Evolutionary conservation across 2,888 invertebrate genomes (phyloP), one percentile per base, ranked within the genome.

Genomic region (Ditula angustiorana): DNA sequence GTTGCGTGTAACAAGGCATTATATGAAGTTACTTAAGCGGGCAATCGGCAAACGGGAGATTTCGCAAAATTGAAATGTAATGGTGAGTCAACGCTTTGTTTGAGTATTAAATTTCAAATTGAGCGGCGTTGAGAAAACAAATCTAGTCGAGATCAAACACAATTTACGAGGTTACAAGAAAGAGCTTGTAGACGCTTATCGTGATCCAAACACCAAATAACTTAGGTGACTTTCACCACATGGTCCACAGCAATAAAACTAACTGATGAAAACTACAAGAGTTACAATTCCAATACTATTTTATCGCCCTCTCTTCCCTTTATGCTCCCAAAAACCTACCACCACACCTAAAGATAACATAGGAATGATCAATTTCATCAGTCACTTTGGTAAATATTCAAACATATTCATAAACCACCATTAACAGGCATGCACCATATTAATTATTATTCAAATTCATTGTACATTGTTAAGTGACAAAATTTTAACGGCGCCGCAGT

Each of bases 141-240:
- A 85, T 82, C 81, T 80, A 78, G 71, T 73, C 76, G 82, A 83
- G 78, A 81, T 76, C 77, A 77, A 80, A 82, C 75, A 77, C 70
- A 80, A 86, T 88, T 89, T 88, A 88, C 81, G 82, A 77, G 74
- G 74, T 79, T 80, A 87, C 86, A 85, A 76, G 78, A 83, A 80
- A 75, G 72, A 75, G 78, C 84, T 81, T 84, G 85, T 85, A 76
- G 71, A 73, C 67, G 78, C 78, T 82, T 82, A 83, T 83, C 79
- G 74, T 71, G 77, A 77, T 76, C 67, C 74, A 75, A 83, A 77
- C 78, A 77, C 76, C 74, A 76, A 81, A 78, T 79, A 78, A 78
- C 76, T 79, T 74, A 66, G 71, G 76, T 69, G 69, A 80, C 85
- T 87, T 85, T 87, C 85, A 78, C 83, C 80, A 69, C 72, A 72